Evolutionary conservation across 2,113 vertebrate species (phyloP).

Genomic region (Mus pahari): DNA sequence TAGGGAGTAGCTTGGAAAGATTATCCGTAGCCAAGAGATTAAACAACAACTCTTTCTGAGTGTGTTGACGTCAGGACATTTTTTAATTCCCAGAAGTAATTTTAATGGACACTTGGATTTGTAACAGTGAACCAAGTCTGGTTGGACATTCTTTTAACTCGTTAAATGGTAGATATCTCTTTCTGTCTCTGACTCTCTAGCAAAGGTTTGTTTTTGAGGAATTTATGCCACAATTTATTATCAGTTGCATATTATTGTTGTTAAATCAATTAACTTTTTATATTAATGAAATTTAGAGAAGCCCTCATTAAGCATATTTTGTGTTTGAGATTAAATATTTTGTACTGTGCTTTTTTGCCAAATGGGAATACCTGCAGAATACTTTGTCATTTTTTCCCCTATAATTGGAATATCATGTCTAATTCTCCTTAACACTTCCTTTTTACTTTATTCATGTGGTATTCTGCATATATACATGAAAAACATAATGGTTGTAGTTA

Average conservation of each 20-base stretch:
- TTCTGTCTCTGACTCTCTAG: background rate
- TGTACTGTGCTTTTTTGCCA: constrained; percentile 50
- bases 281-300: constrained; percentile 27
- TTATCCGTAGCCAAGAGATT: background rate
- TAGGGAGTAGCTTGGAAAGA: background rate
- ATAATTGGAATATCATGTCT: background rate
- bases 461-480: background rate
- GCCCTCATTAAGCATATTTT: background rate
- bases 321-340: constrained; percentile 37
- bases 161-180: background rate
- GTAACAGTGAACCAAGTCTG: background rate
- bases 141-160: constrained; percentile 38
- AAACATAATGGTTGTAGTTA: background rate
- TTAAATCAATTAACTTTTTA: constrained; percentile 35
- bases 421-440: constrained; percentile 14
- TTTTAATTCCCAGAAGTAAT: background rate
- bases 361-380: constrained; percentile 27
- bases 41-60: background rate
- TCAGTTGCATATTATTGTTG: background rate
- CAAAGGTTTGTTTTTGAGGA: constrained; percentile 8
- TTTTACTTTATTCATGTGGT: background rate
- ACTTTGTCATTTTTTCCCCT: constrained; percentile 6
- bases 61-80: background rate
- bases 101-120: constrained; percentile 40
- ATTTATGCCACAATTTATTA: constrained; percentile 39